Percentiles rank a stretch among this genome's conserved stretches.
These are phyloP conservation scores for Therioaphis trifolii DNA, from an alignment of 2,888 invertebrate genomes.

Conservation along the genomic window DNA sequence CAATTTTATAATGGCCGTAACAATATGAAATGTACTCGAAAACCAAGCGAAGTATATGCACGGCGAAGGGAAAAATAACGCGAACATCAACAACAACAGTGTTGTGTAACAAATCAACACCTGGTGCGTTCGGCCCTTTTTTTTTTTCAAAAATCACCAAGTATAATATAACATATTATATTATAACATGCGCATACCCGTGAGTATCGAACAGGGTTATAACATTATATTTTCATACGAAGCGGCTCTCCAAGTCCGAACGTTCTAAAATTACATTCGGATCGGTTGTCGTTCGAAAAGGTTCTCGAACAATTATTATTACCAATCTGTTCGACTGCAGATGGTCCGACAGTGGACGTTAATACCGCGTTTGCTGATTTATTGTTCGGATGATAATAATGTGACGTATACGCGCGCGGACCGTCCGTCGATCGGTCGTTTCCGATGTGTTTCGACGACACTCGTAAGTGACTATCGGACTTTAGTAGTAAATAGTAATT, in stretches of 20 bases:
- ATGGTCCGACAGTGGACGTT: background rate
- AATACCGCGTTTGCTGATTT: no score
- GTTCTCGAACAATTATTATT: no score
- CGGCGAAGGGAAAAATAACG: background rate
- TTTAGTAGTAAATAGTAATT: no score
- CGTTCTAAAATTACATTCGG: background rate
- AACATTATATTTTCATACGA: no score
- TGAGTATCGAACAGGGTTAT: no score
- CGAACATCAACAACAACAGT: conserved; percentile 20
- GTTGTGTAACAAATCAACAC: conserved; percentile 34
- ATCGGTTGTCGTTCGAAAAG: background rate
- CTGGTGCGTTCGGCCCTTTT: conserved; percentile 19
- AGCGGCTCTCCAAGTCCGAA: background rate
- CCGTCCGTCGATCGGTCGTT: background rate
- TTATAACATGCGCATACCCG: background rate
- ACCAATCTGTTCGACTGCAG: conserved; percentile 12
- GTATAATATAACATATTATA: no score
- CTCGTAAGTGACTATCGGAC: background rate
- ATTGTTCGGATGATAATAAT: no score
- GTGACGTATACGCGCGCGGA: background rate
- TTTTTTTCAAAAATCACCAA: conserved; percentile 4
- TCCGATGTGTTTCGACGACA: background rate
- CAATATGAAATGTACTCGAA: conserved; percentile 3
- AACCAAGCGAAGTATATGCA: background rate
- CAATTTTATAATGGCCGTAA: no score